phyloP scores from a whole-genome alignment of 1,140 invertebrate species.

The Rhopalosiphum maidis region DNA sequence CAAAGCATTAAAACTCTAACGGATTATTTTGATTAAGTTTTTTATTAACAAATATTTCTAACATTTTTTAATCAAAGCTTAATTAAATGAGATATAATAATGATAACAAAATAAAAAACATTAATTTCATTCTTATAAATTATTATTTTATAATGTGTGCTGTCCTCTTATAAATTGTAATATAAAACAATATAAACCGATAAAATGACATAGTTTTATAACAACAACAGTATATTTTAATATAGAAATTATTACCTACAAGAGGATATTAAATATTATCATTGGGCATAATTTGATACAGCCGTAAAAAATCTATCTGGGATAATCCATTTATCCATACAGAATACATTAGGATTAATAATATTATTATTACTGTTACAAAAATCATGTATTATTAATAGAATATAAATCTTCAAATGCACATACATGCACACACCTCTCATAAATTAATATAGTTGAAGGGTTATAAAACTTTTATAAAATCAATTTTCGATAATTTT shows the following conservation, averaged over 20 bases:
- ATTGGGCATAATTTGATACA: background rate
- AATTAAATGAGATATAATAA: background rate
- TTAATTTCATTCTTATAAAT: background rate
- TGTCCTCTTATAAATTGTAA: background rate
- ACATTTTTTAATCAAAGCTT: background rate
- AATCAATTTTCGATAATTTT: slow-evolving; percentile 13
- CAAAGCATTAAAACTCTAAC: background rate
- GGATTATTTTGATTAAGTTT: background rate
- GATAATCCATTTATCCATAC: background rate
- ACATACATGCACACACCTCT: background rate
- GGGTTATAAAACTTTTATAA: background rate
- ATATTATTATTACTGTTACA: background rate
- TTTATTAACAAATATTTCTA: background rate
- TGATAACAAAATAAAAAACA: background rate
- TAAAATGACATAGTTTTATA: background rate
- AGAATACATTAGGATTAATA: background rate
- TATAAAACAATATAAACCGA: background rate
- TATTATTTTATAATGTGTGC: background rate
- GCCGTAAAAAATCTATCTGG: background rate
- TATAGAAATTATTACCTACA: background rate
- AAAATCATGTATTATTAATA: slow-evolving; percentile 13
- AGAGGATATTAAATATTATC: background rate
- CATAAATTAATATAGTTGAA: background rate
- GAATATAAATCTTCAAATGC: background rate
- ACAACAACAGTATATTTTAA: background rate